Percentiles rank a stretch among this genome's conserved stretches.
These are phyloP conservation scores for Cliona cf. orientalis DNA, from an alignment of 37 sponge, comb jelly and placozoan genomes.

Conservation along the genomic window DNA sequence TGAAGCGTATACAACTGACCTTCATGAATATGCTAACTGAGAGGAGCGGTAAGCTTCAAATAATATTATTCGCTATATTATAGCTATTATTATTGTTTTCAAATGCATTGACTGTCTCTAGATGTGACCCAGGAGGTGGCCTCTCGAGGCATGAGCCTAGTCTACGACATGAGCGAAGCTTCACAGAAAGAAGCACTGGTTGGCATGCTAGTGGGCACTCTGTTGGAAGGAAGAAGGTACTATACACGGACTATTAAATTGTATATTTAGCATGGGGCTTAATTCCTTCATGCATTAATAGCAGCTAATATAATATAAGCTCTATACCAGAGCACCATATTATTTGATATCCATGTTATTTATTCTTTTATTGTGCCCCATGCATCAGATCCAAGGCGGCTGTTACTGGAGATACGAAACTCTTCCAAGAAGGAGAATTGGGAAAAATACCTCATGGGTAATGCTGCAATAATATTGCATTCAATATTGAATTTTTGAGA, in stretches of 20 bases:
- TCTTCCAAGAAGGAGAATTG: conserved; percentile 68
- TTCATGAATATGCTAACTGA: conserved; percentile 71
- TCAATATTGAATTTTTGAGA: too few relatives aligned
- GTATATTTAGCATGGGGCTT: too few relatives aligned
- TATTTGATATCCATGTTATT: not conserved
- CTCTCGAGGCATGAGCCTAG: conserved; percentile 69
- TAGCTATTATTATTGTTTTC: not conserved
- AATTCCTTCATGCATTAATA: too few relatives aligned
- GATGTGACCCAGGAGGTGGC: conserved; percentile 84
- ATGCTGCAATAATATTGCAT: not conserved
- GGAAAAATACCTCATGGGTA: conserved; percentile 83
- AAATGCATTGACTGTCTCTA: not conserved
- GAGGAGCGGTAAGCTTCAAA: conserved; percentile 29
- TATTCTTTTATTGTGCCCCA: not conserved
- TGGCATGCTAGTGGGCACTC: conserved; percentile 54
- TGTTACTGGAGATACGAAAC: conserved; percentile 54
- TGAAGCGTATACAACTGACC: conserved; percentile 55
- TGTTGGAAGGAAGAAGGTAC: conserved; percentile 73
- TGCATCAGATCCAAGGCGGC: not conserved
- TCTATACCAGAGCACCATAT: not conserved
- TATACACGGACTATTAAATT: too few relatives aligned
- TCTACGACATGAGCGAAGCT: conserved; percentile 63
- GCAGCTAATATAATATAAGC: too few relatives aligned
- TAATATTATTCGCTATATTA: too few relatives aligned
- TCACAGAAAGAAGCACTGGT: conserved; percentile 50